Evolutionary conservation across 2,888 invertebrate genomes (phyloP).

Genomic region (Zygogramma bicolorata): DNA sequence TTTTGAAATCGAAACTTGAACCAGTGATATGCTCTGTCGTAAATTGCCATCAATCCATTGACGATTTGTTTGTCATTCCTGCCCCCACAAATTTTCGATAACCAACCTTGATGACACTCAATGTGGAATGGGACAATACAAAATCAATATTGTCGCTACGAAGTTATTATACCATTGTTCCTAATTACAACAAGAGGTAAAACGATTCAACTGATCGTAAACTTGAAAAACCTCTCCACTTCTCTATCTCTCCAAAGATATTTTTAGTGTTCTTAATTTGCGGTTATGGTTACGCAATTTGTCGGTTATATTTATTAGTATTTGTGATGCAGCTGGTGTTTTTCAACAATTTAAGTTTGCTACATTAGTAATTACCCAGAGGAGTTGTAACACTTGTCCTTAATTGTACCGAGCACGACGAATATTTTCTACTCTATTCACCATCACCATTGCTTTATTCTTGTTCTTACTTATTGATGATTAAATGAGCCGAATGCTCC

Average conservation of each 20-base stretch:
- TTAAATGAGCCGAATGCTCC: slow-evolving; percentile 40
- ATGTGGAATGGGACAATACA: background rate
- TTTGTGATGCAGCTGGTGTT: slow-evolving; percentile 67
- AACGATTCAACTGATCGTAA: slow-evolving; percentile 29
- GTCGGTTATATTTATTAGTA: slow-evolving; percentile 64
- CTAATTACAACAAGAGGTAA: slow-evolving; percentile 34
- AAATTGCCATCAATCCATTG: no score
- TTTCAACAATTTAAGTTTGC: slow-evolving; percentile 67
- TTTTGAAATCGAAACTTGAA: no score
- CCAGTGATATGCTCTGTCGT: no score
- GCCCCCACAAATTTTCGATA: background rate
- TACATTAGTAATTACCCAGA: slow-evolving; percentile 64
- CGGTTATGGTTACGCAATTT: slow-evolving; percentile 54
- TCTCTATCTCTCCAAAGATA: slow-evolving; percentile 27
- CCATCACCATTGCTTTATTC: slow-evolving; percentile 51
- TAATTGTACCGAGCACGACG: slow-evolving; percentile 61
- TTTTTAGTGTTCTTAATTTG: slow-evolving; percentile 43
- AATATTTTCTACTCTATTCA: slow-evolving; percentile 57
- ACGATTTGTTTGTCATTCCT: background rate
- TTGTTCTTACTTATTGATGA: slow-evolving; percentile 41
- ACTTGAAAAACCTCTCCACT: slow-evolving; percentile 17
- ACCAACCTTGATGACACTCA: background rate
- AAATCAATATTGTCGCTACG: background rate
- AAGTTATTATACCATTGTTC: slow-evolving; percentile 12
- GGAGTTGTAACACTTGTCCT: slow-evolving; percentile 66